phyloP scores from a whole-genome alignment of 2,113 vertebrate species.

The Nycticebus coucang region DNA sequence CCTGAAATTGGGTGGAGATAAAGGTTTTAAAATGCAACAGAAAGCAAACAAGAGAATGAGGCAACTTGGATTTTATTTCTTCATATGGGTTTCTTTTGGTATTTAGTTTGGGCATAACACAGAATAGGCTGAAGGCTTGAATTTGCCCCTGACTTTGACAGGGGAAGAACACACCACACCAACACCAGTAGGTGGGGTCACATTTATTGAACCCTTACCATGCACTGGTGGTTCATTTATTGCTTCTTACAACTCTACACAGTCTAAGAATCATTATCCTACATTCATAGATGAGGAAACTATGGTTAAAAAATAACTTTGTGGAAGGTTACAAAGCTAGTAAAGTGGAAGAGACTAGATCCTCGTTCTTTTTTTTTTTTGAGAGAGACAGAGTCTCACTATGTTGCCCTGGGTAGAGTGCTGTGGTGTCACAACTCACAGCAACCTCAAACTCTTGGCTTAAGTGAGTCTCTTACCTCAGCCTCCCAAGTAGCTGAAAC shows the following conservation, averaged over 20 bases:
- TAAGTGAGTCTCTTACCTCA: too few species aligned
- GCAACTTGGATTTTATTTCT: neutral
- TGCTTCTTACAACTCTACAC: neutral
- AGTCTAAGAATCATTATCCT: neutral
- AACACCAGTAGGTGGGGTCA: neutral
- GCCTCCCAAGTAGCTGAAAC: too few species aligned
- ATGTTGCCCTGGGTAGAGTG: too few species aligned
- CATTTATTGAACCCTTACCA: neutral
- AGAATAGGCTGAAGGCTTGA: neutral
- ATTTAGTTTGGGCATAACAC: neutral
- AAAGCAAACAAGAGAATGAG: neutral
- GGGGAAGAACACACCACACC: neutral
- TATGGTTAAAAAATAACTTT: constrained; percentile 57
- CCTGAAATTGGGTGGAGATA: neutral
- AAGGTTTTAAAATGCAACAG: neutral
- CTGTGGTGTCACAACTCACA: too few species aligned
- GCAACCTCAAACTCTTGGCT: too few species aligned
- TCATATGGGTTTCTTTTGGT: neutral
- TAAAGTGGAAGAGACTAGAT: neutral
- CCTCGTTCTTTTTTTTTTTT: neutral
- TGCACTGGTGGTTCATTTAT: neutral
- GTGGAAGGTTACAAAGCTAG: neutral
- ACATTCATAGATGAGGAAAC: neutral
- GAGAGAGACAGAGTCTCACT: too few species aligned
- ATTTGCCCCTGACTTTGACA: neutral